phyloP scores from a whole-genome alignment of 1,140 invertebrate species.

The Dysdera silvatica region DNA sequence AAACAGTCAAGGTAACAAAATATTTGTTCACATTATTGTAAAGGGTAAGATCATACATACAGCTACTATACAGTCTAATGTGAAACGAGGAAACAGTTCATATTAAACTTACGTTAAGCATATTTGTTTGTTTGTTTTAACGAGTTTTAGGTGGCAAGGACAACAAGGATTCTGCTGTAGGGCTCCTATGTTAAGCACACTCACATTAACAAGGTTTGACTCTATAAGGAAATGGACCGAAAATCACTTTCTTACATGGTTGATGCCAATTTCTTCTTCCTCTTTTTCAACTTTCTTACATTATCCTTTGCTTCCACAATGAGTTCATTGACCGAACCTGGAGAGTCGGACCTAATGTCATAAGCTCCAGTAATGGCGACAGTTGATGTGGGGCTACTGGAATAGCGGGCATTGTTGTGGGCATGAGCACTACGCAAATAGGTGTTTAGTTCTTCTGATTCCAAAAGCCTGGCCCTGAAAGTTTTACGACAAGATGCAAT shows the following conservation, averaged over 20 bases:
- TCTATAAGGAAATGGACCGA: conserved; percentile 41
- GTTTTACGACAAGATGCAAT: background rate
- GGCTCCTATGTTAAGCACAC: too few species aligned
- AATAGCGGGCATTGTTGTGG: conserved; percentile 36
- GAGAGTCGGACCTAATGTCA: conserved; percentile 32
- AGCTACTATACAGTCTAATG: too few species aligned
- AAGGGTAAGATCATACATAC: too few species aligned
- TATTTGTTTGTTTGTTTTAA: too few species aligned
- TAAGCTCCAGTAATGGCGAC: conserved; percentile 31
- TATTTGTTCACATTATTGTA: too few species aligned
- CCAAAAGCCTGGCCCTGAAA: conserved; percentile 62
- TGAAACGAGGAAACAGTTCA: too few species aligned
- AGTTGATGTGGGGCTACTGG: conserved; percentile 30
- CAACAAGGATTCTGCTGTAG: too few species aligned
- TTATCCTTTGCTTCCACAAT: conserved; percentile 60
- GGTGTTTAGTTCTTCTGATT: conserved; percentile 76
- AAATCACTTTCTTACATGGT: too few species aligned
- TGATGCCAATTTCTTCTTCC: conserved; percentile 14
- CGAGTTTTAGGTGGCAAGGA: too few species aligned
- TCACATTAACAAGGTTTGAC: too few species aligned
- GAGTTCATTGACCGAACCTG: conserved; percentile 40
- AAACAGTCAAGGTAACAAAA: too few species aligned
- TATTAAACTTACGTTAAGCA: too few species aligned
- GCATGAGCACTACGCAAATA: conserved; percentile 51
- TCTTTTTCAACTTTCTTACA: conserved; percentile 50